These are phyloP conservation scores for Chionodraco myersi DNA, from an alignment of 2,113 vertebrate genomes.

Conservation along the genomic window DNA sequence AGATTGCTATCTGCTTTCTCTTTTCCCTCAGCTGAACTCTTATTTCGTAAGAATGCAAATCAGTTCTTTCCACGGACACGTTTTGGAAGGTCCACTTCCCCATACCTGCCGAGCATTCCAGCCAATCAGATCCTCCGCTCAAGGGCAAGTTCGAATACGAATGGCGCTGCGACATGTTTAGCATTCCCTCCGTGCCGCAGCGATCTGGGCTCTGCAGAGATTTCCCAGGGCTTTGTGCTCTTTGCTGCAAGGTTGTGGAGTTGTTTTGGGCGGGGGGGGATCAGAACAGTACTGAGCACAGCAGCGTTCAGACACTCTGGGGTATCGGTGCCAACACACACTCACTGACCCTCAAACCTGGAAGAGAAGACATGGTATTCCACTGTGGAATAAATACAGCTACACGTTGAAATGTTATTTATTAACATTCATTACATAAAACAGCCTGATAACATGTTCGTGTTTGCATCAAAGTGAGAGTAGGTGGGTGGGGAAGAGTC, in stretches of 20 bases:
- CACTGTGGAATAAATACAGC: background rate
- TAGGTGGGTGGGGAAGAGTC: background rate
- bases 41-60: slow-evolving; percentile 59
- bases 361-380: slow-evolving; percentile 1
- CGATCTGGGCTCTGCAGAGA: slow-evolving; percentile 31
- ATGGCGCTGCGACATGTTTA: slow-evolving; percentile 71
- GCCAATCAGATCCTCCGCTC: slow-evolving; percentile 44
- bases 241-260: slow-evolving; percentile 14
- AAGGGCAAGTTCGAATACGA: slow-evolving; percentile 67
- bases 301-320: slow-evolving; percentile 5
- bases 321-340: slow-evolving; percentile 1
- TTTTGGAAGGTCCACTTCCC: slow-evolving; percentile 59
- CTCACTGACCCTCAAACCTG: slow-evolving; percentile 18
- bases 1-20: background rate
- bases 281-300: slow-evolving; percentile 4
- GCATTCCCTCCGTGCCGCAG: slow-evolving; percentile 63
- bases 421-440: background rate
- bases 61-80: slow-evolving; percentile 21
- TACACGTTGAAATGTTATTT: background rate
- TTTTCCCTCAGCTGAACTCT: background rate
- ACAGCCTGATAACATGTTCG: too few relatives aligned
- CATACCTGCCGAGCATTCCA: slow-evolving; percentile 66
- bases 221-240: slow-evolving; percentile 56
- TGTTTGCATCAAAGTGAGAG: background rate
- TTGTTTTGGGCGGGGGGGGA: background rate